Percentiles rank a stretch among this genome's conserved stretches.
These are phyloP conservation scores for Cerastis leucographa DNA, from an alignment of 2,888 invertebrate genomes.

Conservation along the genomic window DNA sequence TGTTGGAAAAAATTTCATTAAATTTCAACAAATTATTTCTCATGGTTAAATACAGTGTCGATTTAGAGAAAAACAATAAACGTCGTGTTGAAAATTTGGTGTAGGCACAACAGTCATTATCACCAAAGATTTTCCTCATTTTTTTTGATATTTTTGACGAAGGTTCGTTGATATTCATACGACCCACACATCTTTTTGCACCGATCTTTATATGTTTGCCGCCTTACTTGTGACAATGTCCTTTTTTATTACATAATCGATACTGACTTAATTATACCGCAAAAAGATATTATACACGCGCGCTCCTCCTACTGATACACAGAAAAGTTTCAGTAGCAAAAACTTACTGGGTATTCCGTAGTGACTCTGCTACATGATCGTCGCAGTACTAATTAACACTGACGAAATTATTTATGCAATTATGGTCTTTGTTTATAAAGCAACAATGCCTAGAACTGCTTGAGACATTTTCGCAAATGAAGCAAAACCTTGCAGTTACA, in stretches of 20 bases:
- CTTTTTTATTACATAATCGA: slow-evolving; percentile 62
- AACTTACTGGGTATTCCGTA: slow-evolving; percentile 63
- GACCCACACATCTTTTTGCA: slow-evolving; percentile 52
- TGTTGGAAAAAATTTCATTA: slow-evolving; percentile 13
- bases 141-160: slow-evolving; percentile 16
- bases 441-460: background rate
- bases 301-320: slow-evolving; percentile 50
- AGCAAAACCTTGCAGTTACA: slow-evolving; percentile 18
- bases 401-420: slow-evolving; percentile 56
- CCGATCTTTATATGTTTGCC: slow-evolving; percentile 42
- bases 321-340: slow-evolving; percentile 62
- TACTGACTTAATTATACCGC: slow-evolving; percentile 65
- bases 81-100: background rate
- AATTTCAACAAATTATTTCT: too few relatives aligned
- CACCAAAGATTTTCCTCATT: slow-evolving; percentile 16
- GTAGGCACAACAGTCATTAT: slow-evolving; percentile 12
- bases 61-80: background rate
- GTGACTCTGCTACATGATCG: slow-evolving; percentile 50
- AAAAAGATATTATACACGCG: slow-evolving; percentile 65
- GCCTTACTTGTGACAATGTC: slow-evolving; percentile 43
- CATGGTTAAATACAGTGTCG: background rate
- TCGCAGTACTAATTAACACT: slow-evolving; percentile 32
- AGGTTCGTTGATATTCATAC: slow-evolving; percentile 26
- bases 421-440: slow-evolving; percentile 25
- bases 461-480: background rate